phyloP scores from a whole-genome alignment of 2,113 vertebrate genomes.

The Saguinus midas region DNA sequence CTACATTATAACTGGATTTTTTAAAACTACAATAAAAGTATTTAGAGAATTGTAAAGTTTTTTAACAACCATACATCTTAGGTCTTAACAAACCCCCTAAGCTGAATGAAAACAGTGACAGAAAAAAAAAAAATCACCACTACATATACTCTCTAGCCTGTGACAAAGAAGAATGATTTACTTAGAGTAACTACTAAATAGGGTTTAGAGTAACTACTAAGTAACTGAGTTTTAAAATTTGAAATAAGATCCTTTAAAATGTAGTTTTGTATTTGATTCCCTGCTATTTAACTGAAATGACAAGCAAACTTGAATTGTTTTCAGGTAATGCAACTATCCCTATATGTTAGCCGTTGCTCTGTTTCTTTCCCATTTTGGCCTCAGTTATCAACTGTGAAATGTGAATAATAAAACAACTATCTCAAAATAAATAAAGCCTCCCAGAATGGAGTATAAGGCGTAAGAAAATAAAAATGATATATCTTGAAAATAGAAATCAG shows the following conservation, averaged over 20 bases:
- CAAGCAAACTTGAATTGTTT: background rate
- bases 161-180: background rate
- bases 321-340: background rate
- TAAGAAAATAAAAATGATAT: background rate
- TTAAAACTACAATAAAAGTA: background rate
- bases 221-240: background rate
- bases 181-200: background rate
- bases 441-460: background rate
- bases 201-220: background rate
- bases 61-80: background rate
- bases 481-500: background rate
- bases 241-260: background rate
- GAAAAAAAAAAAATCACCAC: background rate
- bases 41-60: background rate
- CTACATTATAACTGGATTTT: background rate
- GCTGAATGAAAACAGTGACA: background rate
- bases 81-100: background rate
- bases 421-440: background rate
- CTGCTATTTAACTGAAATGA: background rate
- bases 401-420: background rate
- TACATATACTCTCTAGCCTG: background rate
- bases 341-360: background rate
- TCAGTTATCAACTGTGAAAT: background rate
- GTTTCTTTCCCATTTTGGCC: background rate
- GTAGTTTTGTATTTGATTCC: background rate